Percentiles rank a stretch among this genome's conserved stretches.
Evolutionary conservation across 2,888 invertebrate genomes (phyloP).

Genomic region (Aphidius colemani): DNA sequence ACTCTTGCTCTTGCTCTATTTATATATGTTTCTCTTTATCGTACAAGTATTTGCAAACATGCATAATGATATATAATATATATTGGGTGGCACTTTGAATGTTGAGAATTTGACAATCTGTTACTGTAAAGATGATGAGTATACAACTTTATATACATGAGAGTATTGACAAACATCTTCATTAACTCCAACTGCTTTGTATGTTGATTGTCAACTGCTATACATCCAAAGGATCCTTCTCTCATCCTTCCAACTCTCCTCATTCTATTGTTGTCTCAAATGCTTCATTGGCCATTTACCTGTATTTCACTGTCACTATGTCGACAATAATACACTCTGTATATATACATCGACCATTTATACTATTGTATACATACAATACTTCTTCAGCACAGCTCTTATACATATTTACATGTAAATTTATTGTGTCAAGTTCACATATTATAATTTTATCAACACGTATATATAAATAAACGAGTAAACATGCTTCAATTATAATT

Average conservation of each 20-base stretch:
- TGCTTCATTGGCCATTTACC: constrained; percentile 27
- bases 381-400: no score
- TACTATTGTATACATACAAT: no score
- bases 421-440: no score
- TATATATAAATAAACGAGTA: no score
- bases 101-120: constrained; percentile 21
- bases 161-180: constrained; percentile 56
- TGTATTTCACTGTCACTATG: constrained; percentile 35
- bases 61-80: constrained; percentile 5
- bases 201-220: constrained; percentile 43
- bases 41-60: no score
- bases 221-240: constrained; percentile 27
- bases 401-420: no score
- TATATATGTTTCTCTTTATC: no score
- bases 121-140: not conserved
- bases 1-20: no score
- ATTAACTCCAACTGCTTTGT: constrained; percentile 46
- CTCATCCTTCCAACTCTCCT: constrained; percentile 14
- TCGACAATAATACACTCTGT: constrained; percentile 26
- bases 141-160: constrained; percentile 34
- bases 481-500: no score
- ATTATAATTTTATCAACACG: no score
- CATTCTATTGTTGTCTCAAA: constrained; percentile 10
- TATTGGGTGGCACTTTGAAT: constrained; percentile 9
- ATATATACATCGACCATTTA: no score